phyloP scores from a whole-genome alignment of 2,113 vertebrate species.

The Collichthys lucidus region DNA sequence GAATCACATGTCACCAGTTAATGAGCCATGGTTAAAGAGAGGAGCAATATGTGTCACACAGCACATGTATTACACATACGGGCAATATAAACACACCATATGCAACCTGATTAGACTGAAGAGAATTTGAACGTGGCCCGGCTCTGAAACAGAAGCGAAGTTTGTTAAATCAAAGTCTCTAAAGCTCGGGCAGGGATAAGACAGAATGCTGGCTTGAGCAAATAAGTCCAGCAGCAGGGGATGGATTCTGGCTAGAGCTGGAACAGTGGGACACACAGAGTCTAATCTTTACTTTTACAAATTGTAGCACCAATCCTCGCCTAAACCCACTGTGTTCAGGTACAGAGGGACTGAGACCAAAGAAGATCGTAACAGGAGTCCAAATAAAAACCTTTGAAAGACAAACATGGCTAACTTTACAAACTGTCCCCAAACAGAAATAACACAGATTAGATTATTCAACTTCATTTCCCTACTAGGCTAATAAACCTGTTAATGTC shows the following conservation, averaged over 20 bases:
- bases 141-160: slow-evolving; percentile 24
- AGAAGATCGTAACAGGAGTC: background rate
- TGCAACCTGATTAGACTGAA: background rate
- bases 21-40: background rate
- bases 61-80: background rate
- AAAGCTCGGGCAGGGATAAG: slow-evolving; percentile 9
- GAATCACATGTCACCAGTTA: background rate
- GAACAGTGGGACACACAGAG: slow-evolving; percentile 24
- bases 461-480: background rate
- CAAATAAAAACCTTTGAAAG: too few species aligned
- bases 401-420: background rate
- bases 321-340: background rate
- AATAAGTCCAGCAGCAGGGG: slow-evolving; percentile 31
- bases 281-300: slow-evolving; percentile 37
- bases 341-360: background rate
- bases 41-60: background rate
- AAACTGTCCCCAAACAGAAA: background rate
- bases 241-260: slow-evolving; percentile 13
- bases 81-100: background rate
- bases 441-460: background rate
- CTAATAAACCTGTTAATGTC: background rate
- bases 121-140: background rate
- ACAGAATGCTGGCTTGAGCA: slow-evolving; percentile 5
- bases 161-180: slow-evolving; percentile 29
- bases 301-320: slow-evolving; percentile 16